Percentiles rank a stretch among this genome's conserved stretches.
These are phyloP conservation scores for Diplodus puntazzo DNA, from an alignment of 2,797 vertebrate species.

Conservation along the genomic window DNA sequence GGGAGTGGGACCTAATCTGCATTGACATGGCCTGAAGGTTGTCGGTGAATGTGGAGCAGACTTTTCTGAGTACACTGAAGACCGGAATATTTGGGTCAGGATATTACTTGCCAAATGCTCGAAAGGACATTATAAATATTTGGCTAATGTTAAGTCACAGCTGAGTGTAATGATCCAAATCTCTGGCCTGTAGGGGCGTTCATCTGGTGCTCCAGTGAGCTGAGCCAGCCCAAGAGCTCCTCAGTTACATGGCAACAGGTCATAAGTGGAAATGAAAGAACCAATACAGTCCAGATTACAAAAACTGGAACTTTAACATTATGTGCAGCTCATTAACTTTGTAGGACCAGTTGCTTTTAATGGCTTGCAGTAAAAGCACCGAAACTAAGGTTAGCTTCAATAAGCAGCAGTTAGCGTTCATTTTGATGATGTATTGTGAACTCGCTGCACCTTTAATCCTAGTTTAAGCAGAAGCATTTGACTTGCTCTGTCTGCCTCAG, in stretches of 20 bases:
- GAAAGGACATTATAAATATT: slow-evolving; percentile 38
- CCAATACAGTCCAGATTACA: not conserved
- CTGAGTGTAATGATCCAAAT: slow-evolving; percentile 52
- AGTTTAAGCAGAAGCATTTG: slow-evolving; percentile 4
- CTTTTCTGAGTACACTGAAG: not conserved
- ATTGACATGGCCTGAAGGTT: not conserved
- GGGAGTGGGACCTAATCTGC: slow-evolving; percentile 31
- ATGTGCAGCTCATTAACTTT: not conserved
- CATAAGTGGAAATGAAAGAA: slow-evolving; percentile 10
- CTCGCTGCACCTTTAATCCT: not conserved
- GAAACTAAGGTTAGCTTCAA: no score
- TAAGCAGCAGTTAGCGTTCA: no score
- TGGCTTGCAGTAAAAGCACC: slow-evolving; percentile 2
- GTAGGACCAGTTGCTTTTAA: no score
- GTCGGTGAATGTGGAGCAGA: slow-evolving; percentile 52
- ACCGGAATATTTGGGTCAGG: slow-evolving; percentile 18
- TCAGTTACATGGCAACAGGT: slow-evolving; percentile 7
- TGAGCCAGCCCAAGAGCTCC: slow-evolving; percentile 16
- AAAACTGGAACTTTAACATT: not conserved
- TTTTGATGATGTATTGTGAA: no score
- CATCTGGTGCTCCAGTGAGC: slow-evolving; percentile 49
- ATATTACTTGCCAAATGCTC: slow-evolving; percentile 20
- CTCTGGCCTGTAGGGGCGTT: slow-evolving; percentile 42
- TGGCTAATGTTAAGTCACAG: slow-evolving; percentile 52
- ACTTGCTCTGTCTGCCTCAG: not conserved